These are phyloP conservation scores for Drosophila punjabiensis DNA, from an alignment of 1,140 invertebrate genomes.

Conservation along the genomic window DNA sequence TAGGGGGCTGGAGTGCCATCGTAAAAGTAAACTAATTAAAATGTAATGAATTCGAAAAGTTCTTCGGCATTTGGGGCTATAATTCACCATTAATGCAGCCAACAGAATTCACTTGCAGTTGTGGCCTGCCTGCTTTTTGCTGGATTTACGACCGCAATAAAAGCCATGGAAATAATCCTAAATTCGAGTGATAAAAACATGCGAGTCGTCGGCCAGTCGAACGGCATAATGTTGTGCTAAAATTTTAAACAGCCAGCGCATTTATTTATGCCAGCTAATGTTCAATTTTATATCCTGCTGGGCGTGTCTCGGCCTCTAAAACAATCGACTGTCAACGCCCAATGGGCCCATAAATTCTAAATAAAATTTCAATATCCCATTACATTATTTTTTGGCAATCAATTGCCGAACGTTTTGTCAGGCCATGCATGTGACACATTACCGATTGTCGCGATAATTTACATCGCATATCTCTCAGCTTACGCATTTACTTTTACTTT, in stretches of 20 bases:
- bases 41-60: slow-evolving; percentile 67
- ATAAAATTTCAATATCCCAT: slow-evolving; percentile 56
- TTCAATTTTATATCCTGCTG: slow-evolving; percentile 34
- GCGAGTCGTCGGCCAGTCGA: slow-evolving; percentile 15
- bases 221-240: slow-evolving; percentile 47
- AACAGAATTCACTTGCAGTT: slow-evolving; percentile 63
- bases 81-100: slow-evolving; percentile 71
- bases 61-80: slow-evolving; percentile 66
- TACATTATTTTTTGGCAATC: slow-evolving; percentile 64
- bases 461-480: background rate
- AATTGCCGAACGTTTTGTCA: slow-evolving; percentile 31
- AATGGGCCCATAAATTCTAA: slow-evolving; percentile 59
- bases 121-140: slow-evolving; percentile 34
- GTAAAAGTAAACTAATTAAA: slow-evolving; percentile 78
- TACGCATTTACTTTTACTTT: background rate
- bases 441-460: slow-evolving; percentile 49
- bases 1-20: slow-evolving; percentile 35
- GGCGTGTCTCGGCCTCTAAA: slow-evolving; percentile 22
- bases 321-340: slow-evolving; percentile 56
- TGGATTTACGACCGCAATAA: slow-evolving; percentile 74
- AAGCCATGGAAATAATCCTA: slow-evolving; percentile 74
- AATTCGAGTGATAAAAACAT: slow-evolving; percentile 72
- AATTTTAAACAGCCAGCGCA: slow-evolving; percentile 48
- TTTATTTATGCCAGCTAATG: slow-evolving; percentile 50
- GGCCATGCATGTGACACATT: slow-evolving; percentile 48